Percentiles rank a stretch among this genome's conserved stretches.
Conservation (phyloP, 2,113 vertebrate species). For the Neolamprologus toae region DNA sequence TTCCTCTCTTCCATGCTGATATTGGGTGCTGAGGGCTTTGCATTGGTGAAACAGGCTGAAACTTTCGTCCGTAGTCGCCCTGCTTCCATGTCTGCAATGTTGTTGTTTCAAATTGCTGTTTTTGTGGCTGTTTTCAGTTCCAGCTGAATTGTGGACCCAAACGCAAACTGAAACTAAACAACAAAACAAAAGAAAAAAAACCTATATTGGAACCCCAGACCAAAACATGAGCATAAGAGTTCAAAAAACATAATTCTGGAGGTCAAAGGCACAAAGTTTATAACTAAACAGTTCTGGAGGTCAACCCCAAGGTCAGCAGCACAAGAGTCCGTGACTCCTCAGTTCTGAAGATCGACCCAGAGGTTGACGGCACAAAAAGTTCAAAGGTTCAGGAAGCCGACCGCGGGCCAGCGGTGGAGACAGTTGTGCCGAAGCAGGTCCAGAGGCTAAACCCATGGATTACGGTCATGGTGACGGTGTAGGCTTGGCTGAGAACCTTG, state of each 20-base stretch:
- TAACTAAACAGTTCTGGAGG: not conserved
- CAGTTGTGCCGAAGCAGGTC: not conserved
- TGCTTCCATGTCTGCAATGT: not conserved
- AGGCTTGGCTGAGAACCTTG: not conserved
- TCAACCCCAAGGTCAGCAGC: not conserved
- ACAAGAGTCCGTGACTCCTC: not conserved
- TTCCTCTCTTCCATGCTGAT: not conserved
- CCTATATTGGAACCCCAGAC: not conserved
- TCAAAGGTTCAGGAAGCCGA: not conserved
- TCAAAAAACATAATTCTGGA: not conserved
- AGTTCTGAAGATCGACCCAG: not conserved
- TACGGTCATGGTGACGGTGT: fast-evolving
- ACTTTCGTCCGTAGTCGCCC: fast-evolving
- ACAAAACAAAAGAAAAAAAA: not conserved
- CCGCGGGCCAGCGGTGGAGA: fast-evolving
- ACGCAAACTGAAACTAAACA: not conserved
- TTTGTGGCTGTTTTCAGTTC: not conserved
- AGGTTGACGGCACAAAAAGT: fast-evolving
- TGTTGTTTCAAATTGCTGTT: not conserved
- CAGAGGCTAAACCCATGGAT: not conserved
- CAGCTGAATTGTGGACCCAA: not conserved
- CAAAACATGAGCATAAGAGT: not conserved
- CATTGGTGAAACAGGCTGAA: not conserved
- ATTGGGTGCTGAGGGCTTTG: not conserved
- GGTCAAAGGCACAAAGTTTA: not conserved